Evolutionary conservation across 2,113 vertebrate genomes (phyloP).

Genomic region (Anseranas semipalmata): DNA sequence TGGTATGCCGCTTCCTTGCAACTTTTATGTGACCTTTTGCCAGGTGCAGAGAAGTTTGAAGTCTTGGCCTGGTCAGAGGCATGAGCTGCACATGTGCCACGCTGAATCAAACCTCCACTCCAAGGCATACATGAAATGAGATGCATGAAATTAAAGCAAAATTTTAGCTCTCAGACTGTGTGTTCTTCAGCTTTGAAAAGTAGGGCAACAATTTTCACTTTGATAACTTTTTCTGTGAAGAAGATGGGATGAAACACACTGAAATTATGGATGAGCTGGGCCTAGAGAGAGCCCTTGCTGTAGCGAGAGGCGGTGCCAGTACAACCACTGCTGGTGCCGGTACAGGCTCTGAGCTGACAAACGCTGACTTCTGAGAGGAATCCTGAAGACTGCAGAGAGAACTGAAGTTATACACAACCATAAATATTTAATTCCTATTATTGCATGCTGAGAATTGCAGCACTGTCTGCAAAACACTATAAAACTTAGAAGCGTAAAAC

Average conservation of each 20-base stretch:
- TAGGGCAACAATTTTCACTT: background rate
- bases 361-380: background rate
- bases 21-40: background rate
- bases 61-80: background rate
- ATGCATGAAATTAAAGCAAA: background rate
- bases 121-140: background rate
- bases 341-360: background rate
- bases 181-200: background rate
- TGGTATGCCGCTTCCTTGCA: rapidly evolving
- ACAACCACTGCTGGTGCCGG: background rate
- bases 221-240: background rate
- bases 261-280: slow-evolving; percentile 26
- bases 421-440: slow-evolving; percentile 61
- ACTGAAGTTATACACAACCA: background rate
- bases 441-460: slow-evolving; percentile 38
- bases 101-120: background rate
- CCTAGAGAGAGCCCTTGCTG: background rate
- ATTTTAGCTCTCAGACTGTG: background rate
- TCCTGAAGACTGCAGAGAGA: slow-evolving; percentile 17
- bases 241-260: background rate
- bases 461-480: slow-evolving; percentile 20
- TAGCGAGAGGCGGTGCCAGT: background rate
- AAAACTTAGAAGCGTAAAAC: background rate
- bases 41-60: background rate
- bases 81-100: background rate